Base-by-base conservation (phyloP, 2,888 invertebrate species). In the Idaea straminata region DNA sequence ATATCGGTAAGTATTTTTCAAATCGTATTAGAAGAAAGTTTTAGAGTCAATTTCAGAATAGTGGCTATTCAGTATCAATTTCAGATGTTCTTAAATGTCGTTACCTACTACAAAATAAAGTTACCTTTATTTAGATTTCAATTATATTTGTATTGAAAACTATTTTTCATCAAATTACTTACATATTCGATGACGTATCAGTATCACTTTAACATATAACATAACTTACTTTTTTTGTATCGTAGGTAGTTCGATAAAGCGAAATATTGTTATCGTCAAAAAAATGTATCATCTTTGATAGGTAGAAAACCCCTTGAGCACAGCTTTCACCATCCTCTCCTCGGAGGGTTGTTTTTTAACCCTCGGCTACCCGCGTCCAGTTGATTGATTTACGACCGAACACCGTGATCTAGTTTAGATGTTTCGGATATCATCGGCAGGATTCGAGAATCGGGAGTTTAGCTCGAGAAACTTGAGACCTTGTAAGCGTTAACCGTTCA, bases 371-470 rank as follows among this genome's bases (percentile, higher is more conserved):
- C 71, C 71, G 74, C 74, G 77, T 72, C 74, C 70, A 66, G 67
- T 73, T 78, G 85, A 85, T 86, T 86, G 86, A 86, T 86, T 85
- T 85, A 85, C 78, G 84, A 79, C 76, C 77, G 71, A 69, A 64
- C 38, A 63, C 65, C 67, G 74, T 80, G 82, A 84, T 85, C 81
- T 83, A 82, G 84, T 84, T 83, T 80, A 79, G 81, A 83, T 85
- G 76, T 78, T 80, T 75, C 68, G 71, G 76, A 76, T 78, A 77
- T 69, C 72, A 7, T 34, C 59, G 34, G 34, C 16, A 16, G 59
- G 25, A 15, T 59, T 16, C 58, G n/a, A 13, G 36, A 4, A 13
- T 47, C 7, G 13, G 47, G 10, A 47, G 47, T 47, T 47, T 47
- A 47, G 47, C 47, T 47, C 47, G 47, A 47, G 10, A 47, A 47